Evolutionary conservation across 2,888 invertebrate species (phyloP), one percentile per base, ranked within the genome.

Genomic region (Hirtodrosophila confusa): DNA sequence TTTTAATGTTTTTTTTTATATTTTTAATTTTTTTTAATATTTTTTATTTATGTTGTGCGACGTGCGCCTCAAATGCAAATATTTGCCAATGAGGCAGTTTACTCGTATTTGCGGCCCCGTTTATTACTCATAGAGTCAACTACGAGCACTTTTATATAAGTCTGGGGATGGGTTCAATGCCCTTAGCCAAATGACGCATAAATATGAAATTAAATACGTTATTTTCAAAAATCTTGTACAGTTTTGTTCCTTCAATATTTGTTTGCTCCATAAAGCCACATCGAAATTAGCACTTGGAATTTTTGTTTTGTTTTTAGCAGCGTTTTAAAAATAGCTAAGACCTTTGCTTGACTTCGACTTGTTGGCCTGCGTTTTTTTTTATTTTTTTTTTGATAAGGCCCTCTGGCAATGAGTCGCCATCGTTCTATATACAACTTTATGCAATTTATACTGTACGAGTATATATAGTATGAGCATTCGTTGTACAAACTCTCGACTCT

Each of bases 31-130:
- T n/a, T 60, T 47, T 17, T 43, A 61, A 43, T 49, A 51, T 33
- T 48, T 56, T 29, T 51, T 56, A 11, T 61, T 57, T 49, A 47
- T 65, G 43, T 62, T 61, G 31, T n/a, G 54, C 27, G 55, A 56
- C 76, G 63, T 67, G 54, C 60, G 67, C 71, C 61, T 69, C 63
- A 53, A 68, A 57, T 64, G 69, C 73, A 82, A 82, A 82, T 82
- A 79, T 79, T 79, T 78, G 82, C 68, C 68, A 49, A 78, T 73
- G 76, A 54, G 66, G 76, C 79, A 63, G 44, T 75, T 80, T 55
- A 29, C 41, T 57, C 40, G 44, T 47, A 48, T 66, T 66, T 63
- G 58, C 44, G 63, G 55, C 56, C 65, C 49, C 74, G 53, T 69
- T 67, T 58, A 69, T 79, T 82, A 76, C 82, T 82, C 79, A 79